Percentiles rank a stretch among this genome's conserved stretches.
Conservation (phyloP, 1,140 invertebrate genomes). For the Chironomus tepperi region DNA sequence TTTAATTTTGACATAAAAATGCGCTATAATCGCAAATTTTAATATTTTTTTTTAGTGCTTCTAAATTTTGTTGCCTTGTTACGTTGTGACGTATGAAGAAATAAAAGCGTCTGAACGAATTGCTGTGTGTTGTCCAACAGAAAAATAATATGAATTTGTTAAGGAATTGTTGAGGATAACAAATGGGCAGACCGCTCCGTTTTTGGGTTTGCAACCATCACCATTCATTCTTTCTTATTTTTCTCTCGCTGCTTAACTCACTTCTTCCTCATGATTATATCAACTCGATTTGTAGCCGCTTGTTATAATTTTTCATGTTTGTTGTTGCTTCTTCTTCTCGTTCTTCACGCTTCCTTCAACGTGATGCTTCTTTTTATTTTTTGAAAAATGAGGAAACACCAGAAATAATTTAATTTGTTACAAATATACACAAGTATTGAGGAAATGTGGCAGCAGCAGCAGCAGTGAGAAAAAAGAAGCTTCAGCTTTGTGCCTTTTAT, state of each 20-base stretch:
- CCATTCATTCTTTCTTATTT: neutral
- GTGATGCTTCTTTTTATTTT: neutral
- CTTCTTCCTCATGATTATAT: slow-evolving; percentile 5
- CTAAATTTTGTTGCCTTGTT: neutral
- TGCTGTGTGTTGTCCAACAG: neutral
- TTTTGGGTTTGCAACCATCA: neutral
- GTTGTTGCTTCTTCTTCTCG: neutral
- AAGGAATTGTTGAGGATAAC: neutral
- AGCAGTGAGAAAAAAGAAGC: neutral
- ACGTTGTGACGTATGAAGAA: too few species aligned
- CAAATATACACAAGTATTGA: too few species aligned
- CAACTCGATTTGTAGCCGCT: slow-evolving; percentile 18
- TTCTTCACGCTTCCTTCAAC: neutral
- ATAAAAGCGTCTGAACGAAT: too few species aligned
- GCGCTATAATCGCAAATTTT: neutral
- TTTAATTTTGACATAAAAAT: too few species aligned
- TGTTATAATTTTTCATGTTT: slow-evolving; percentile 15
- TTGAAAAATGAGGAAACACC: slow-evolving; percentile 17
- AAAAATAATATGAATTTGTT: neutral
- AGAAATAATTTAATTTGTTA: slow-evolving; percentile 23
- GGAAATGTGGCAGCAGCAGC: too few species aligned
- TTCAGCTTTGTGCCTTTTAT: neutral
- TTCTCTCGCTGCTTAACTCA: neutral
- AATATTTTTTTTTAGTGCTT: neutral
- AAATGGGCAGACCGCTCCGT: neutral